Conservation (phyloP, 2,888 invertebrate genomes). For the Nemoura dubitans region DNA sequence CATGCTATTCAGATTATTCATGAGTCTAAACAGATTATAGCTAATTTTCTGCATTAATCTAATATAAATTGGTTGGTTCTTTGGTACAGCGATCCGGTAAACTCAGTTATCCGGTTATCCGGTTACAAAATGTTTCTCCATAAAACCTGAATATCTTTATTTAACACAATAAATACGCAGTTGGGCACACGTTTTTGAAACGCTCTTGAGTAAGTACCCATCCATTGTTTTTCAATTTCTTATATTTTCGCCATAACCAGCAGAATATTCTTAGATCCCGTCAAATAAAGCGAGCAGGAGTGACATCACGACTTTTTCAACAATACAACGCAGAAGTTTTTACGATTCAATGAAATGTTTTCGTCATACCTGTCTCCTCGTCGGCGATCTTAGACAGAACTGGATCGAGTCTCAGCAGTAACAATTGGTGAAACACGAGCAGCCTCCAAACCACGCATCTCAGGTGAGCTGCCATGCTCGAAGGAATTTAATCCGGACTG, state of each 20-base stretch:
- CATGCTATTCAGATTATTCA: background rate
- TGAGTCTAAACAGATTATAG: background rate
- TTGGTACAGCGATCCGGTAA: too few species aligned
- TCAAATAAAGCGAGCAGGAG: background rate
- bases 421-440: conserved; percentile 27
- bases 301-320: background rate
- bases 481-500: background rate
- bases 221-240: background rate
- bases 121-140: too few species aligned
- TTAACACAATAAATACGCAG: too few species aligned
- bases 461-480: conserved; percentile 1
- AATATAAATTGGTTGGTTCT: background rate
- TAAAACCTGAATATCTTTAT: too few species aligned
- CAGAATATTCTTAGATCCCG: background rate
- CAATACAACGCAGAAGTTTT: conserved; percentile 20
- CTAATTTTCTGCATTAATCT: background rate
- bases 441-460: conserved; percentile 9
- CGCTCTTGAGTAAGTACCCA: background rate
- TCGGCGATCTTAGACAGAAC: conserved; percentile 40
- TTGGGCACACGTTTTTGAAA: too few species aligned
- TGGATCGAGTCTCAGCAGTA: conserved; percentile 32
- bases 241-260: background rate
- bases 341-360: background rate
- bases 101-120: too few species aligned
- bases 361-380: conserved; percentile 44